These are phyloP conservation scores for Porphyrio hochstetteri DNA, from an alignment of 2,113 vertebrate genomes.

Conservation along the genomic window DNA sequence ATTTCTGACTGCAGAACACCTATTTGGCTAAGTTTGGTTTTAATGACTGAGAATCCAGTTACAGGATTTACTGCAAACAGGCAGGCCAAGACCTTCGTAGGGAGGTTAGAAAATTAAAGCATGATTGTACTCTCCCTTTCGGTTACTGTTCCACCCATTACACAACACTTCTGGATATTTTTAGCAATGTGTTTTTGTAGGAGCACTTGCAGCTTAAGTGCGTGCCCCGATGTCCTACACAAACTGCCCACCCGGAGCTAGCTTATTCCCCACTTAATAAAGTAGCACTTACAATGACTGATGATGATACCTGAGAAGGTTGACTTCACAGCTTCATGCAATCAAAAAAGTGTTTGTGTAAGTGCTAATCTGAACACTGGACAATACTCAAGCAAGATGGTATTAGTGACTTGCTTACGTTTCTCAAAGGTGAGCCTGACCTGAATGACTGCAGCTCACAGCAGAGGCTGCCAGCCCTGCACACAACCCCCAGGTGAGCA, in stretches of 20 bases:
- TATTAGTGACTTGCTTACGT: fast-evolving
- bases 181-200: background rate
- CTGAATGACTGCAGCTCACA: fast-evolving
- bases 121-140: background rate
- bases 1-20: background rate
- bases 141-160: background rate
- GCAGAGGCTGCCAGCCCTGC: background rate
- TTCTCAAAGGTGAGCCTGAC: fast-evolving
- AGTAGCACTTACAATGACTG: background rate
- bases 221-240: fast-evolving
- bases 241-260: background rate
- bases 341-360: background rate
- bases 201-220: background rate
- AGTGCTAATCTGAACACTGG: background rate
- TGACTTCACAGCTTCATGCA: background rate
- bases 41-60: background rate
- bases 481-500: fast-evolving
- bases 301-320: background rate
- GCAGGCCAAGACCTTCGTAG: background rate
- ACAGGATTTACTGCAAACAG: background rate
- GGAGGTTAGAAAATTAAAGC: background rate
- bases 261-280: background rate
- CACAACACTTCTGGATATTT: conserved; percentile 1
- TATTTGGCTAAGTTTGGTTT: background rate
- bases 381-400: fast-evolving